Evolutionary conservation across 2,113 vertebrate species (phyloP), one percentile per base, ranked within the genome.

Genomic region (Pleuronectes platessa): DNA sequence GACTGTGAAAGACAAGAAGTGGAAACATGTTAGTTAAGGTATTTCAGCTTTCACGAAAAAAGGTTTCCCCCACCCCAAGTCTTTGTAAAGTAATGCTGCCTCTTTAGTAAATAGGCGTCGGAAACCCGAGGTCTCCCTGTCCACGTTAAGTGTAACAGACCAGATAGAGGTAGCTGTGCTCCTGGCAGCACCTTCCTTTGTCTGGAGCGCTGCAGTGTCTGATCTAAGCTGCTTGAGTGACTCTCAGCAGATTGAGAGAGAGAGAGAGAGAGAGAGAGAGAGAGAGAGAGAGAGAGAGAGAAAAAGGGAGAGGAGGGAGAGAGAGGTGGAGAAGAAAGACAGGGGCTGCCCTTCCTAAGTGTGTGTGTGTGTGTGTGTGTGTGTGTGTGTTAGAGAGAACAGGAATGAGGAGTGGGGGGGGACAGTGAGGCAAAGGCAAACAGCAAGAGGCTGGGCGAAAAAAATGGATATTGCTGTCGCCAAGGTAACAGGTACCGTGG

Each of bases 1-100:
- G 96, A 99, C 98, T 99, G 96, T 93, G 91, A 88, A 88, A 81
- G 26, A n/a, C 24, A 45, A 78, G 27, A 60, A 45, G 45, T 68
- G 73, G 37, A 83, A 31, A 81, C 20, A 74, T 18, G 62, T 84
- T 65, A 82, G 61, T 6, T 2, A 14, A 70, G 76, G 70, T 78
- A 56, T 76, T 63, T 60, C 4, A 61, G 17, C 40, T 54, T 78
- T 80, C 15, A 20, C 47, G 5, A 31, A 26, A 3, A 64, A 71
- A 69, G 18, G 5, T 20, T 73, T 20, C n/a, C 59, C 58, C 9
- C 3, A 37, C 62, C 65, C 15, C 20, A 23, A 65, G 31, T 69
- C 71, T 27, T 49, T 45, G 77, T 78, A 84, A 81, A 62, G 17
- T n/a, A 47, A 47, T 51, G 67, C 72, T 61, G 74, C 49, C 12